Percentiles rank a stretch among this genome's conserved stretches.
phyloP scores from a whole-genome alignment of 2,113 vertebrate species.

The Scalopus aquaticus region DNA sequence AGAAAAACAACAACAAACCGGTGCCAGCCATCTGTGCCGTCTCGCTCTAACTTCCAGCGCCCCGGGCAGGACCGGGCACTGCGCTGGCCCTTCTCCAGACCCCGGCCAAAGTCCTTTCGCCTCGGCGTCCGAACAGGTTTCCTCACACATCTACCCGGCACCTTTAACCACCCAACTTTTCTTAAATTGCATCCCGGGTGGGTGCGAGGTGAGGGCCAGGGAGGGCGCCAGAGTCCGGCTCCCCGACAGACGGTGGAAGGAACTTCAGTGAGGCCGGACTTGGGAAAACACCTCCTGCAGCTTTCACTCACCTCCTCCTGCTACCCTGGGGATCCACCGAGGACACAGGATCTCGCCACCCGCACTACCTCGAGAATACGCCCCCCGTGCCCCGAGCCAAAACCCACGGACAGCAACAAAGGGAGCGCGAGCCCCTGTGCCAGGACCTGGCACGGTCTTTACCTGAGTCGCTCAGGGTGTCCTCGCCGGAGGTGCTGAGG shows the following conservation, averaged over 20 bases:
- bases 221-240: too few relatives aligned
- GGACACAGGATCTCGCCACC: neutral
- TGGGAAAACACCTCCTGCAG: neutral
- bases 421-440: neutral
- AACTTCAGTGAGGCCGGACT: neutral
- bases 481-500: slow-evolving; percentile 86
- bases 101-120: neutral
- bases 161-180: neutral
- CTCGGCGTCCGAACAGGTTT: slow-evolving; percentile 36
- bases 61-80: neutral
- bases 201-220: rapidly evolving
- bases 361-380: rapidly evolving
- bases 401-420: neutral
- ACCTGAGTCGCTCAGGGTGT: slow-evolving; percentile 94
- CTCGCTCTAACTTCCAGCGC: neutral
- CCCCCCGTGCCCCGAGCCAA: neutral
- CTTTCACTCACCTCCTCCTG: neutral
- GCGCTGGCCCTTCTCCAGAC: neutral
- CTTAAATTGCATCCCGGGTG: neutral
- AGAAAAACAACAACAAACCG: neutral
- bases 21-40: neutral
- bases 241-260: neutral
- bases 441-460: slow-evolving; percentile 61
- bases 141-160: neutral
- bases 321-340: too few relatives aligned